phyloP scores from a whole-genome alignment of 2,888 invertebrate genomes.

The Scotopteryx bipunctaria region DNA sequence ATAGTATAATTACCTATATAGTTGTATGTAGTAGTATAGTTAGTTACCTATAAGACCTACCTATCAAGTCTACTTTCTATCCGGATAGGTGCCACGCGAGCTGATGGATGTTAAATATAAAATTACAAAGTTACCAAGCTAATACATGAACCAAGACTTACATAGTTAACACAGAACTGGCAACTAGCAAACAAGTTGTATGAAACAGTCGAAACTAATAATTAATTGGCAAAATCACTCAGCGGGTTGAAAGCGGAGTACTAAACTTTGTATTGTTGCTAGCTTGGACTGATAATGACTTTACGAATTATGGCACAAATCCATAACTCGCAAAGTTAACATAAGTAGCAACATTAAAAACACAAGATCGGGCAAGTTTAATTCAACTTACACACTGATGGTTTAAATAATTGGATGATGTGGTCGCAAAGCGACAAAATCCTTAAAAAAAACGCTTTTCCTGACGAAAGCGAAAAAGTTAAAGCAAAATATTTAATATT shows the following conservation, averaged over 20 bases:
- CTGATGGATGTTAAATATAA: too few relatives aligned
- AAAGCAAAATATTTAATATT: too few relatives aligned
- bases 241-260: constrained; percentile 13
- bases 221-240: constrained; percentile 36
- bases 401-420: too few relatives aligned
- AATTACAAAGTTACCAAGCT: neutral
- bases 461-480: too few relatives aligned
- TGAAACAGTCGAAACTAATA: constrained; percentile 33
- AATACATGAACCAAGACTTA: constrained; percentile 7
- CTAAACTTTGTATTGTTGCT: constrained; percentile 18
- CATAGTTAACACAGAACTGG: constrained; percentile 9
- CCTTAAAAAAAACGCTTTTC: too few relatives aligned
- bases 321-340: neutral
- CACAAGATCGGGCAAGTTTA: neutral
- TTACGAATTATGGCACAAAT: constrained; percentile 7
- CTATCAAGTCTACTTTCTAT: too few relatives aligned
- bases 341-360: neutral
- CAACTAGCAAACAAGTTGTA: constrained; percentile 21
- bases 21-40: too few relatives aligned
- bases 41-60: too few relatives aligned
- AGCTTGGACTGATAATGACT: neutral
- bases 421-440: too few relatives aligned
- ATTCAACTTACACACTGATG: too few relatives aligned
- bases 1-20: too few relatives aligned
- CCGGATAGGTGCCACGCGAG: too few relatives aligned